Evolutionary conservation across 2,797 vertebrate species (phyloP), one percentile per base, ranked within the genome.

Genomic region (Rachycentron canadum): DNA sequence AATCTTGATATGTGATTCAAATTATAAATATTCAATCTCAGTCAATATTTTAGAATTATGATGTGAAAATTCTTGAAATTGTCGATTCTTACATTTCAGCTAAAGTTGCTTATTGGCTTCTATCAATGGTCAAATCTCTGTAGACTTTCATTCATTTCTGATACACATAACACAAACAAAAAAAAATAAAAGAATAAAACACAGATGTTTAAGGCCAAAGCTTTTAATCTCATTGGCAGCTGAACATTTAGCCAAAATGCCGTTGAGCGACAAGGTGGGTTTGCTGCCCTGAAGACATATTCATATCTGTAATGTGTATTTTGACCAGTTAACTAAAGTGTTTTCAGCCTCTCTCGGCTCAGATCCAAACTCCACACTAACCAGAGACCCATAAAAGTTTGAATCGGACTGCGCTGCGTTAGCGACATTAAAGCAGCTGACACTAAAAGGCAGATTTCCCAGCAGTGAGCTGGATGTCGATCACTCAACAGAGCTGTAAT

Each of bases 401-500:
- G 21, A 71, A 28, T 55, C 5, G 0, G 41, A 73, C 30, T 38
- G 62, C 47, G 38, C 8, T 16, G 26, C 38, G 40, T 63, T 66
- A 7, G 5, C 55, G 17, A 17, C 59, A 32, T 74, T 69, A 73
- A 81, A 69, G 52, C 64, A 12, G 64, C 50, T 41, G 47, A 38
- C 23, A 26, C 17, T 56, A 53, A 68, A 68, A 55, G 36, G 58
- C 76, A 34, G 62, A 77, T 67, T 45, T 69, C 34, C 61, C 59
- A 66, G 41, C 52, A 73, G 78, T 41, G 56, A 10, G 64, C 64
- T 41, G 70, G 69, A 34, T 59, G 79, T 85, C 61, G 17, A 60
- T 83, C 76, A 69, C 17, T 50, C 34, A 84, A 41, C 69, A 76
- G 65, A 62, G 62, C 50, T 76, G 60, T 89, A 77, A 86, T 88